Evolutionary conservation across 2,797 vertebrate species (phyloP).

Genomic region (Chloroceryle inda): DNA sequence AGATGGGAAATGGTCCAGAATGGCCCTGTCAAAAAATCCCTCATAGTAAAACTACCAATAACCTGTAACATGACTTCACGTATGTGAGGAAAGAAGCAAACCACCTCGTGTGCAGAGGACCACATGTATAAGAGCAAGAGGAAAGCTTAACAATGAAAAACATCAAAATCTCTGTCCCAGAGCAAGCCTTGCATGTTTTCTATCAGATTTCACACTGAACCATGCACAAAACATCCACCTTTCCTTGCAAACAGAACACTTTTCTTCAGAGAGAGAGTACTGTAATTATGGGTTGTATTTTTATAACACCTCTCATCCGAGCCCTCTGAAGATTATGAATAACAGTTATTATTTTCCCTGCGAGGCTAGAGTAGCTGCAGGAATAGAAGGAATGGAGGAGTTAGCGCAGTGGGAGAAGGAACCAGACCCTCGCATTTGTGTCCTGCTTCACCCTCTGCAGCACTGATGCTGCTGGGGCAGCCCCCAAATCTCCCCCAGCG

Average conservation of each 20-base stretch:
- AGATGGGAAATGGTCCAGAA: too few species aligned
- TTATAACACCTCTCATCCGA: neutral
- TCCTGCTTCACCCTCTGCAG: neutral
- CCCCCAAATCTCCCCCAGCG: neutral
- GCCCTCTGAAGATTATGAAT: neutral
- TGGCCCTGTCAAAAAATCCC: too few species aligned
- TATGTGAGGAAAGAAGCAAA: too few species aligned
- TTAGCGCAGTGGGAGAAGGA: neutral
- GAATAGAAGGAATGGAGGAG: neutral
- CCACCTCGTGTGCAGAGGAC: too few species aligned
- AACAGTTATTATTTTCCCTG: neutral
- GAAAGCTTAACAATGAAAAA: too few species aligned
- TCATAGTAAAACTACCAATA: too few species aligned
- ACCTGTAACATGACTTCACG: too few species aligned
- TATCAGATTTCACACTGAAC: too few species aligned
- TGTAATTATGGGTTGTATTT: neutral
- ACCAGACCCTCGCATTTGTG: neutral
- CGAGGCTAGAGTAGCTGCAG: neutral
- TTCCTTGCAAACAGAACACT: neutral
- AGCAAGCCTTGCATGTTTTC: too few species aligned
- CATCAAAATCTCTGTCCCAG: too few species aligned
- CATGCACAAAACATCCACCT: neutral
- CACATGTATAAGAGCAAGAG: too few species aligned
- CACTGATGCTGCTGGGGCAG: rapidly evolving
- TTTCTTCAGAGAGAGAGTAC: neutral